These are phyloP conservation scores for Anagrus nilaparvatae DNA, from an alignment of 1,140 invertebrate genomes.

Conservation along the genomic window DNA sequence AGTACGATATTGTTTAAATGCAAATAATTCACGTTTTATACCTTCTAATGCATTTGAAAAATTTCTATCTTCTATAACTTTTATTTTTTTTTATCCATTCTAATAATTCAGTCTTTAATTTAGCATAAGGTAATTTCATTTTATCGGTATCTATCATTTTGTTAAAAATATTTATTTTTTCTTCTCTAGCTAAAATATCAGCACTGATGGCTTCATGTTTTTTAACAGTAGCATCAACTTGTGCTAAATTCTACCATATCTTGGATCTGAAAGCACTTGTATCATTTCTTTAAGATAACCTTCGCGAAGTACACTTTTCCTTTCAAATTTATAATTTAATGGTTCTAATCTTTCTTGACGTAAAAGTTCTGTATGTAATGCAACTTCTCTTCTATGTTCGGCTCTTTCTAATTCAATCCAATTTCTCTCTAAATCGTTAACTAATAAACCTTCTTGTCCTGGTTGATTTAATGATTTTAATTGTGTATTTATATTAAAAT, in stretches of 20 bases:
- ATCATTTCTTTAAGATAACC: slow-evolving; percentile 98
- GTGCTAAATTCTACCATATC: slow-evolving; percentile 83
- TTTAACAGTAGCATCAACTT: slow-evolving; percentile 95
- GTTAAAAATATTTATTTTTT: slow-evolving; percentile 91
- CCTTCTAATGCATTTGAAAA: slow-evolving; percentile 95
- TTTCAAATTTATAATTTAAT: slow-evolving; percentile 90
- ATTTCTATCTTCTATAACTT: slow-evolving; percentile 70
- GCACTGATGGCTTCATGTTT: slow-evolving; percentile 98
- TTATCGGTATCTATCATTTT: slow-evolving; percentile 92
- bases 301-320: slow-evolving; percentile 84
- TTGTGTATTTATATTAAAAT: slow-evolving; percentile 94
- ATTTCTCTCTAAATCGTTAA: slow-evolving; percentile 86
- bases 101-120: slow-evolving; percentile 71
- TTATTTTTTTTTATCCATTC: slow-evolving; percentile 91
- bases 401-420: slow-evolving; percentile 90
- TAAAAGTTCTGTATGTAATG: slow-evolving; percentile 80
- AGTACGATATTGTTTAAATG: slow-evolving; percentile 93
- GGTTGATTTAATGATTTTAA: slow-evolving; percentile 88
- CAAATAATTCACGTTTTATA: slow-evolving; percentile 80
- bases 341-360: slow-evolving; percentile 91
- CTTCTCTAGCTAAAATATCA: slow-evolving; percentile 89
- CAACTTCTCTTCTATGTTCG: slow-evolving; percentile 89
- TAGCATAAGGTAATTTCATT: slow-evolving; percentile 81
- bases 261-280: slow-evolving; percentile 84
- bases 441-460: slow-evolving; percentile 75